A percentile compares a stretch with the other conserved stretches of the same genome.
Evolutionary conservation across 2,797 vertebrate species (phyloP).

Genomic region (Diplodus sargus): DNA sequence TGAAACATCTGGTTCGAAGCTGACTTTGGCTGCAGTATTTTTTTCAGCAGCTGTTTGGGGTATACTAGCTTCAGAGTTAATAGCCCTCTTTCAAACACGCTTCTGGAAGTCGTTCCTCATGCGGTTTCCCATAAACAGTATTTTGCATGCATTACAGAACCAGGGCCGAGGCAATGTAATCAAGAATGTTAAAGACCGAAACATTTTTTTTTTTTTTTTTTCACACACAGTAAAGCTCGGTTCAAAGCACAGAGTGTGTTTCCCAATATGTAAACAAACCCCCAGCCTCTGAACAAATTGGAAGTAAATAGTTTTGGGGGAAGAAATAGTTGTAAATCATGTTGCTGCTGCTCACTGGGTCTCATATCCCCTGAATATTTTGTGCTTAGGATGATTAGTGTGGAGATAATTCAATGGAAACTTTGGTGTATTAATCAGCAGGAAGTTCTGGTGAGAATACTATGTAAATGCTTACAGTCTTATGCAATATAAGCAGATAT

Average conservation of each 20-base stretch:
- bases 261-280: conserved; percentile 58
- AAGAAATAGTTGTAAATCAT: conserved; percentile 42
- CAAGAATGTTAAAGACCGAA: conserved; percentile 48
- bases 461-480: neutral
- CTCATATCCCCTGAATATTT: conserved; percentile 23
- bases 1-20: conserved; percentile 36
- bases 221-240: conserved; percentile 46
- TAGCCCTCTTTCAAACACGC: conserved; percentile 42
- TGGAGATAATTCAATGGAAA: conserved; percentile 27
- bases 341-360: conserved; percentile 1
- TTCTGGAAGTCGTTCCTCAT: conserved; percentile 50
- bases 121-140: conserved; percentile 51
- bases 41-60: conserved; percentile 39
- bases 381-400: conserved; percentile 8
- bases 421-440: conserved; percentile 3
- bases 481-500: neutral
- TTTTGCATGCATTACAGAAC: conserved; percentile 54
- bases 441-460: neutral
- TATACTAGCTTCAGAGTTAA: conserved; percentile 38
- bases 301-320: conserved; percentile 48
- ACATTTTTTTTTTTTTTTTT: conserved; percentile 33
- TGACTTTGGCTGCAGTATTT: conserved; percentile 13
- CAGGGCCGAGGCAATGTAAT: conserved; percentile 40
- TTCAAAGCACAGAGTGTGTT: conserved; percentile 37
- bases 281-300: conserved; percentile 50